Base-by-base conservation (phyloP, 2,888 invertebrate species). In the Eueremaeus valkanovi region DNA sequence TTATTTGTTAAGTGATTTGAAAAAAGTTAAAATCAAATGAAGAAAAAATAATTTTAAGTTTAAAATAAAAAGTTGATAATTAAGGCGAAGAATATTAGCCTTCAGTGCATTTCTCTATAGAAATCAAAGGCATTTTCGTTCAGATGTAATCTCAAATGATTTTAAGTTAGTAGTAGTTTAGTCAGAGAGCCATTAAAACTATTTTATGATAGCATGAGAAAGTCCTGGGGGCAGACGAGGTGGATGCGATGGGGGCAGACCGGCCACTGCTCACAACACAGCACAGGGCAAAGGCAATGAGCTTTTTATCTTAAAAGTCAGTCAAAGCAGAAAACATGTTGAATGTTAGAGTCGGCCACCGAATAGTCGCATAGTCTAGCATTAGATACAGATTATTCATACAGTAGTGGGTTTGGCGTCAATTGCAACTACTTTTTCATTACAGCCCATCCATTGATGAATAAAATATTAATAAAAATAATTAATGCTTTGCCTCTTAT, bases 181-280 rank as follows among this genome's bases (percentile, higher is more conserved):
- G 61, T 61, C 31, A 61, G 68, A 68, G 68, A 68, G 40, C 68
- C 68, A 68, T 68, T 68, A 68, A 63, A 68, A 68, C 68, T 68
- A 68, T 68, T 68, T 68, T 68, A 68, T 68, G 68, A 68, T 68
- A 68, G 68, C 68, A 16, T 68, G 68, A 68, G 68, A 68, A 68
- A 68, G 68, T 68, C 68, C 68, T 36, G 21, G 18, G 68, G 61
- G 68, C 68, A 40, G 31, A 24, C 21, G 33, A 63, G 61, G 61
- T 63, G 61, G 61, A 63, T 31, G 40, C 6, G 68, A 66, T 68
- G 68, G 68, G 68, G 68, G 68, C 68, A 68, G 68, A 68, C 61
- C 61, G 61, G 68, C 40, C 68, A 68, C 42, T 21, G 40, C 40
- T n/a, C 61, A 33, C 61, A 24, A 31, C 33, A 55, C 3, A 55